A percentile compares a stretch with the other conserved stretches of the same genome.
Evolutionary conservation across 2,888 invertebrate genomes (phyloP).

Genomic region (Eristalis tenax): DNA sequence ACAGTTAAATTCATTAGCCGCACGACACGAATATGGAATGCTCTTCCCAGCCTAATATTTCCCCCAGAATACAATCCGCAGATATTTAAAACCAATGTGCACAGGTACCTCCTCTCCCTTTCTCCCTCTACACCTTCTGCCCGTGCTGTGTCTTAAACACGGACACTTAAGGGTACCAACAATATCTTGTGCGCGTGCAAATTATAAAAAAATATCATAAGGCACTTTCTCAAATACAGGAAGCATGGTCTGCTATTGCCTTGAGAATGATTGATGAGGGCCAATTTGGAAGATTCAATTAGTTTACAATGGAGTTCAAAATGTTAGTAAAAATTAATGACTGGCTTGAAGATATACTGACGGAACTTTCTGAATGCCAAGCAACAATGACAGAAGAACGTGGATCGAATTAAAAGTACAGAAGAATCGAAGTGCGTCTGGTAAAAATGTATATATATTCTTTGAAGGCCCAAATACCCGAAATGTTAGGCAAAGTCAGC

Average conservation of each 20-base stretch:
- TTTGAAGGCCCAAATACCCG: conserved; percentile 89
- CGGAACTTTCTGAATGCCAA: conserved; percentile 89
- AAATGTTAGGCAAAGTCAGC: conserved; percentile 93
- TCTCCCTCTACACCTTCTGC: too few species aligned
- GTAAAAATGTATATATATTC: conserved; percentile 95
- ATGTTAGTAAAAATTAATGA: conserved; percentile 91
- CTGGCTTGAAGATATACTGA: conserved; percentile 88
- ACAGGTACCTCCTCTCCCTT: too few species aligned
- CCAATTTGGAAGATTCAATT: conserved; percentile 92
- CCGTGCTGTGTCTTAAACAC: too few species aligned
- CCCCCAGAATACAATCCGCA: too few species aligned
- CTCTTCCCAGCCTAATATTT: too few species aligned
- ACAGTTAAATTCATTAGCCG: too few species aligned
- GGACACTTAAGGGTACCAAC: too few species aligned
- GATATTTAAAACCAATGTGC: too few species aligned
- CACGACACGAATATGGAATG: too few species aligned
- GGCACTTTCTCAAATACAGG: conserved; percentile 90
- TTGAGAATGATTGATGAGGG: conserved; percentile 94
- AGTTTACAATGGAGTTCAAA: conserved; percentile 95
- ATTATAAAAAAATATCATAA: too few species aligned
- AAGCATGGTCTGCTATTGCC: conserved; percentile 93
- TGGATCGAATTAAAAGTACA: conserved; percentile 90
- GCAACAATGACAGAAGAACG: conserved; percentile 93
- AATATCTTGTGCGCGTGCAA: too few species aligned
- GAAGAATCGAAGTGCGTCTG: conserved; percentile 94